phyloP scores from a whole-genome alignment of 2,888 invertebrate genomes.

The Apoda limacodes region DNA sequence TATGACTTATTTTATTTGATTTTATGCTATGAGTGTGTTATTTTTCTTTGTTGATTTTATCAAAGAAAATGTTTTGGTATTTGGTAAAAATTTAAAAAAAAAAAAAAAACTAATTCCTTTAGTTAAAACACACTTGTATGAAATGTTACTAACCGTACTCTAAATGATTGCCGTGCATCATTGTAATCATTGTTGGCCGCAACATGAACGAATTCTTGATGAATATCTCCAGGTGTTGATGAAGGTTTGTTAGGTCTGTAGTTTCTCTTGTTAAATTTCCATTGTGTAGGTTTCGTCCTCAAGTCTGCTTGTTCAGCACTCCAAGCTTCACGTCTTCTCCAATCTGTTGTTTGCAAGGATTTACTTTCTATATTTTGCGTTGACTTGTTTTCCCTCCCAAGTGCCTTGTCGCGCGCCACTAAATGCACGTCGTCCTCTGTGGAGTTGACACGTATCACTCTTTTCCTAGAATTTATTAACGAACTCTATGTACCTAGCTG shows the following conservation, averaged over 20 bases:
- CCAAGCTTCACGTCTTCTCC: conserved; percentile 88
- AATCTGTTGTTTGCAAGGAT: conserved; percentile 80
- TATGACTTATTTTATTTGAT: too few species aligned
- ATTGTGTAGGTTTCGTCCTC: conserved; percentile 76
- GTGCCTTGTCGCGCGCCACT: conserved; percentile 78
- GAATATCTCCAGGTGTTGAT: conserved; percentile 56
- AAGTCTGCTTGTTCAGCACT: conserved; percentile 80
- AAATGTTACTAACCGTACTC: too few species aligned
- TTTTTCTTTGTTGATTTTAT: too few species aligned
- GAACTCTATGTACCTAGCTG: conserved; percentile 65
- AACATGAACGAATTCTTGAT: conserved; percentile 59
- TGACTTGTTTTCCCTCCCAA: conserved; percentile 80
- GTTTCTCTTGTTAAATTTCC: conserved; percentile 80
- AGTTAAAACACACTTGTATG: too few species aligned
- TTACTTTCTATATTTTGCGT: conserved; percentile 80
- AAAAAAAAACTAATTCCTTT: too few species aligned
- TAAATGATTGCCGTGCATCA: conserved; percentile 51
- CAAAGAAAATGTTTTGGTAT: too few species aligned
- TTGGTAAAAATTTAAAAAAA: too few species aligned
- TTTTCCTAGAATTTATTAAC: conserved; percentile 76
- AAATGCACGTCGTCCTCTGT: conserved; percentile 81
- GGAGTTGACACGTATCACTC: conserved; percentile 80
- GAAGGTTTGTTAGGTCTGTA: conserved; percentile 63
- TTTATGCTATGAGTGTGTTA: too few species aligned
- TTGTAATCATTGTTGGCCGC: conserved; percentile 58